Conservation (phyloP, 1,140 invertebrate species). For the Thalassaphorura encarpata region DNA sequence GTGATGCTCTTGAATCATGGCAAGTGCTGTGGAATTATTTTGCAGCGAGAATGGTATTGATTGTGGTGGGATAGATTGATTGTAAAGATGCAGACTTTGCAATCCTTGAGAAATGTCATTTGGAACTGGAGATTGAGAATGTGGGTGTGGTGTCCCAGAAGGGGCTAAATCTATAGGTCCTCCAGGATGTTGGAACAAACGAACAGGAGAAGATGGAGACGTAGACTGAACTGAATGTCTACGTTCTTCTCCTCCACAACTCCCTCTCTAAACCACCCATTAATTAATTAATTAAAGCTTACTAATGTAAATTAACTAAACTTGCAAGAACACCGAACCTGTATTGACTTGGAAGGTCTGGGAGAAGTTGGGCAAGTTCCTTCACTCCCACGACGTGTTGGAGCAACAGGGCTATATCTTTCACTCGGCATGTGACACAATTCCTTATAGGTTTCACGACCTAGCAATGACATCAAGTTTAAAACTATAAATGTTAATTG, state of each 20-base stretch:
- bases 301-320: not conserved
- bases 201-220: conserved; percentile 34
- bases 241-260: conserved; percentile 41
- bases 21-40: conserved; percentile 54
- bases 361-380: conserved; percentile 44
- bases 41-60: conserved; percentile 29
- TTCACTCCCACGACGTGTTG: conserved; percentile 80
- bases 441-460: conserved; percentile 48
- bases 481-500: not conserved
- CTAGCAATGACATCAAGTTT: conserved; percentile 33
- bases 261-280: no score
- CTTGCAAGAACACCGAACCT: not conserved
- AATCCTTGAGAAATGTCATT: conserved; percentile 36
- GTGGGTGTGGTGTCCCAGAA: conserved; percentile 33
- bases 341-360: conserved; percentile 40
- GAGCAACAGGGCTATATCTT: conserved; percentile 78
- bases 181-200: conserved; percentile 33
- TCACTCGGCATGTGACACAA: conserved; percentile 52
- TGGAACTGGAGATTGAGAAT: conserved; percentile 33
- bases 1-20: conserved; percentile 68
- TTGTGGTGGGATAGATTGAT: conserved; percentile 19
- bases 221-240: conserved; percentile 34
- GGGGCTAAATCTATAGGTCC: no score
- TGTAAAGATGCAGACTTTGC: conserved; percentile 32
- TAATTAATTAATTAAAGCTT: conserved; percentile 1